Evolutionary conservation across 2,888 invertebrate genomes (phyloP), one percentile per base, ranked within the genome.

Genomic region (Clistopyga incitator): DNA sequence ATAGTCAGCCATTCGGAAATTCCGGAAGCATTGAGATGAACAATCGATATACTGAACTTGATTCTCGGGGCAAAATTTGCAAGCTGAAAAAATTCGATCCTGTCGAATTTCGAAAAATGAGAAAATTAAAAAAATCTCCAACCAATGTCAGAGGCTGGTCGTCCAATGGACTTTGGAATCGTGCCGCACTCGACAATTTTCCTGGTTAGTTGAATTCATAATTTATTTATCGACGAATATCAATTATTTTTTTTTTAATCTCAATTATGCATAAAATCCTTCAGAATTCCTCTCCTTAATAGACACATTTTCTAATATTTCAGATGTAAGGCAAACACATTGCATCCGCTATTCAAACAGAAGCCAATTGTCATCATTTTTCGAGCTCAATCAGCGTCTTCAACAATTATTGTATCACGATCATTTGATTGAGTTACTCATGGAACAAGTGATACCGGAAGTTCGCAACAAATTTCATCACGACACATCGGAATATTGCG

Each of bases 151-250:
- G 64, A 29, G 82, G 84, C 15, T 84, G 85, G 75, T 88, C 88
- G 56, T 88, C 88, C 2, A 90, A 90, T 77, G 92, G 90, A 15
- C 82, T 92, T 71, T 92, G 92, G 93, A 92, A 92, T 81, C 81
- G 65, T 38, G 78, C 81, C 1, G 87, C 83, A 42, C 77, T 86
- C 18, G 72, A 86, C 42, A 82, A 85, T 42, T 84, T 91, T n/a
- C 80, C 89, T 86, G 90, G 92, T 92, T 87, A 45, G 71, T 65
- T 29, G 13, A n/a, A 50, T 34, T 18, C 10, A 13, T 18, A 56
- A 54, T 61, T 65, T 23, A 54, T 54, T 54, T 23, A 11, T 18
- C 8, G 23, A 11, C 3, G 23, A n/a, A 47, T n/a, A 10, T 10
- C 0, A 38, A 38, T 8, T 38, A 38, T 10, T 38, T 38, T 38